Evolutionary conservation across 2,113 vertebrate genomes (phyloP).

Genomic region (Hippocampus barbouri): DNA sequence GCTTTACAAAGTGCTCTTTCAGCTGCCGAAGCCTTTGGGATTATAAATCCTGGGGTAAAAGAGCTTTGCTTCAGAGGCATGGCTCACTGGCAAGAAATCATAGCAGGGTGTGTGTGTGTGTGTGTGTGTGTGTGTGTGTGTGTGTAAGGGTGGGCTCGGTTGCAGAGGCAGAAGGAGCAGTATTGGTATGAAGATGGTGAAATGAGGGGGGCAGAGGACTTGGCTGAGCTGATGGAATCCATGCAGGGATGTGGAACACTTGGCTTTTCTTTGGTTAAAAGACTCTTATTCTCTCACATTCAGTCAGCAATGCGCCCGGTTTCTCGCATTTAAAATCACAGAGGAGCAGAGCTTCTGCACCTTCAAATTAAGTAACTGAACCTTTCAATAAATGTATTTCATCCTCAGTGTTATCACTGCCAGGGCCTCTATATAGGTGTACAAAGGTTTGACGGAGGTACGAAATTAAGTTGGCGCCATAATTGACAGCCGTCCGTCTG

Average conservation of each 20-base stretch:
- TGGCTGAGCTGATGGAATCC: constrained; percentile 49
- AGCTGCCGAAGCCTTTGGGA: constrained; percentile 46
- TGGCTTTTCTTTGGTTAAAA: constrained; percentile 55
- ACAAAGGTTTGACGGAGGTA: constrained; percentile 1
- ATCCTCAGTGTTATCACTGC: constrained; percentile 2
- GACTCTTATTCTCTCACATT: constrained; percentile 32
- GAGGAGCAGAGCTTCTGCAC: not conserved
- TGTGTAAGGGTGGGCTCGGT: constrained; percentile 13
- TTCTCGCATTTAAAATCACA: not conserved
- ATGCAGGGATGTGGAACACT: constrained; percentile 44
- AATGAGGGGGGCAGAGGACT: constrained; percentile 23
- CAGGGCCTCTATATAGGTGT: not conserved
- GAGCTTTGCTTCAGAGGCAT: constrained; percentile 62
- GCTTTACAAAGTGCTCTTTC: constrained; percentile 69
- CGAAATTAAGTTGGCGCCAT: not conserved
- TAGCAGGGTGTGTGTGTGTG: constrained; percentile 12
- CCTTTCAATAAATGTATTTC: constrained; percentile 10
- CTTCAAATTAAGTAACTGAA: constrained; percentile 1
- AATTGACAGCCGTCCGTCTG: too few relatives aligned
- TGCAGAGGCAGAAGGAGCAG: constrained; percentile 11
- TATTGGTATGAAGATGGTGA: constrained; percentile 30
- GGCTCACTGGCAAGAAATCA: constrained; percentile 59
- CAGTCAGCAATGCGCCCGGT: constrained; percentile 14
- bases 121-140: not conserved
- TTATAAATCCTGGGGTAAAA: constrained; percentile 66